phyloP scores from a whole-genome alignment of 53 echinoderm and acorn worm genomes.

The Henricia sp. region DNA sequence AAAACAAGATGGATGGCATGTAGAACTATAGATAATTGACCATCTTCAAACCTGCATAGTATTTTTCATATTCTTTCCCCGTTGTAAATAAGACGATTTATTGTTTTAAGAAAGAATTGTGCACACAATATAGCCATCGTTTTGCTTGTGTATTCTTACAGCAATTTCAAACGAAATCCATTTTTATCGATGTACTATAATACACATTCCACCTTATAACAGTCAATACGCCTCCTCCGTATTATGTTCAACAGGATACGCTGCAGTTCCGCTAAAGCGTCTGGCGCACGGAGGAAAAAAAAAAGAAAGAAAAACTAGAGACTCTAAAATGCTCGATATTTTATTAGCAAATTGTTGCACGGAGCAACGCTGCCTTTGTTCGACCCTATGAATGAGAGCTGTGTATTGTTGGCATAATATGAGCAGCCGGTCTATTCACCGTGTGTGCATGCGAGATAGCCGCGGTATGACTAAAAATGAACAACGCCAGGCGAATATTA shows the following conservation, averaged over 20 bases:
- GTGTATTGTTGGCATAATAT: neutral
- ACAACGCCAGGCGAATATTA: no score
- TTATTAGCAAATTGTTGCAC: conserved; percentile 35
- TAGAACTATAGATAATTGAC: no score
- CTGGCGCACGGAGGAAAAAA: neutral
- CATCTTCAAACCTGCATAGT: no score
- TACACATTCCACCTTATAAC: neutral
- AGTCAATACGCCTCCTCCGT: neutral
- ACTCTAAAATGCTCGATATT: conserved; percentile 5
- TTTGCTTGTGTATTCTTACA: no score
- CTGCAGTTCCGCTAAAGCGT: neutral
- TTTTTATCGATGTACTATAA: no score
- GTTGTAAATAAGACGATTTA: no score
- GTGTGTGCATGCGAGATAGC: neutral
- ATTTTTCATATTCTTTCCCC: no score
- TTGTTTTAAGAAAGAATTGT: no score
- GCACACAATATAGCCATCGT: no score
- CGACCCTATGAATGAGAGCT: conserved; percentile 15
- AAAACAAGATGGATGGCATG: no score
- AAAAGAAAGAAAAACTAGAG: neutral
- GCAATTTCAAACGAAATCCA: no score
- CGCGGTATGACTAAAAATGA: neutral
- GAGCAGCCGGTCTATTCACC: neutral
- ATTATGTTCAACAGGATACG: conserved; percentile 1
- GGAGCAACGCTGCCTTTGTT: conserved; percentile 16